Percentiles rank a stretch among this genome's conserved stretches.
phyloP scores from a whole-genome alignment of 2,888 invertebrate genomes.

The Ceratothoa steindachneri region DNA sequence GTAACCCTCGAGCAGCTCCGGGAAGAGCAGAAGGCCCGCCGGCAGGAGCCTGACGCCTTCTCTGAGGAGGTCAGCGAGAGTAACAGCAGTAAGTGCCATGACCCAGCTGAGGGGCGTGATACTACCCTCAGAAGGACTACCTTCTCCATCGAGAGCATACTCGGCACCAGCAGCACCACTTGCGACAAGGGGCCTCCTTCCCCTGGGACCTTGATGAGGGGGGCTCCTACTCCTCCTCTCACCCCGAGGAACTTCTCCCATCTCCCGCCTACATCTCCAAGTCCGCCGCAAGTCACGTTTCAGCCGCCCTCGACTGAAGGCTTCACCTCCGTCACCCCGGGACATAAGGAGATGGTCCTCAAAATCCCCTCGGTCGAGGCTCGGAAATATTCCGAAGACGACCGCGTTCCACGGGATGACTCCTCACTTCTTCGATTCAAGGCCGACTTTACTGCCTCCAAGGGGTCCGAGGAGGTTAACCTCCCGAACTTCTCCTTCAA shows the following conservation, averaged over 20 bases:
- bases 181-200: slow-evolving; percentile 38
- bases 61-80: slow-evolving; percentile 24
- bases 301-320: not conserved
- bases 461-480: not conserved
- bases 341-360: not conserved
- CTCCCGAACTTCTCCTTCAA: not conserved
- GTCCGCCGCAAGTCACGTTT: not conserved
- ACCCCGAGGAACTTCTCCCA: slow-evolving; percentile 1
- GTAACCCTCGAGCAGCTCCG: slow-evolving; percentile 80
- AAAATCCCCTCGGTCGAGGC: not conserved
- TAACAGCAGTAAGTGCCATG: slow-evolving; percentile 5
- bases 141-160: slow-evolving; percentile 39
- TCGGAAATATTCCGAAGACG: not conserved
- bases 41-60: slow-evolving; percentile 16
- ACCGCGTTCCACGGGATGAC: not conserved
- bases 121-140: slow-evolving; percentile 28
- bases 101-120: slow-evolving; percentile 10
- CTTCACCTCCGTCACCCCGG: not conserved
- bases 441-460: not conserved
- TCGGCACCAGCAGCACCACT: slow-evolving; percentile 20
- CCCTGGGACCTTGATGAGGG: slow-evolving; percentile 34
- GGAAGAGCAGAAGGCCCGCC: slow-evolving; percentile 77
- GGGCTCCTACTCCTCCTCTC: slow-evolving; percentile 36
- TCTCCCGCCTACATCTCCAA: not conserved
- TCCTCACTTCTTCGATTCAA: not conserved